Evolutionary conservation across 2,888 invertebrate genomes (phyloP).

Genomic region (Thereva nobilitata): DNA sequence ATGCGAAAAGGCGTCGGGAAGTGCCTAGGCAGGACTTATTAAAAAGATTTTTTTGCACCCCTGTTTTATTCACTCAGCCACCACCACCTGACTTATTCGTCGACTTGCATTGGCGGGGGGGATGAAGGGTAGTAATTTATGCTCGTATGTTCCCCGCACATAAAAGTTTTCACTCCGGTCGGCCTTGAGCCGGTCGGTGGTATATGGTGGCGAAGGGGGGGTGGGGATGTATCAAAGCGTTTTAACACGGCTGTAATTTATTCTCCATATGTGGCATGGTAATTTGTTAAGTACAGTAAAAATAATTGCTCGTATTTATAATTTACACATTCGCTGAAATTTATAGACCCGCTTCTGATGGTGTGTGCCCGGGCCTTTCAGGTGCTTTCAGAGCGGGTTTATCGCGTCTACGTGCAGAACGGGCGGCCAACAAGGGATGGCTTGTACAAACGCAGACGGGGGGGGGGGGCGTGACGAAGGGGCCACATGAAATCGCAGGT

Average conservation of each 20-base stretch:
- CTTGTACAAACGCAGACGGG: no score
- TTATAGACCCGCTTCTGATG: conserved; percentile 52
- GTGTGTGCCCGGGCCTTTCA: conserved; percentile 20
- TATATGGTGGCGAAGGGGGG: conserved; percentile 4
- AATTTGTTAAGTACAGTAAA: conserved; percentile 60
- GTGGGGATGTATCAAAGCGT: conserved; percentile 34
- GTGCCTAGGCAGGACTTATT: conserved; percentile 12
- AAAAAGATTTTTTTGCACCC: conserved; percentile 17
- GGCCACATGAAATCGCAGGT: no score
- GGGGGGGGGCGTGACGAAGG: no score
- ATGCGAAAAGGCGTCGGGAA: no score
- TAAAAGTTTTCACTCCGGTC: conserved; percentile 19
- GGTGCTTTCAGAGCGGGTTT: conserved; percentile 35
- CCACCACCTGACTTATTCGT: conserved; percentile 28
- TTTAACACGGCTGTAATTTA: conserved; percentile 44
- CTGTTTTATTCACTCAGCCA: conserved; percentile 32
- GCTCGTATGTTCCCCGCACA: conserved; percentile 34
- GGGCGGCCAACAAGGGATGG: no score
- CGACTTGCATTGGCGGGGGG: conserved; percentile 19
- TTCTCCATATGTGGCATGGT: conserved; percentile 58
- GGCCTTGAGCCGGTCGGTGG: neutral
- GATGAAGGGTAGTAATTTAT: conserved; percentile 37
- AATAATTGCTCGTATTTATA: conserved; percentile 60
- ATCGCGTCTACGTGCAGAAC: conserved; percentile 27
- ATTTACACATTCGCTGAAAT: conserved; percentile 59